Evolutionary conservation across 2,797 vertebrate genomes (phyloP).

Genomic region (Anguilla marmorata): DNA sequence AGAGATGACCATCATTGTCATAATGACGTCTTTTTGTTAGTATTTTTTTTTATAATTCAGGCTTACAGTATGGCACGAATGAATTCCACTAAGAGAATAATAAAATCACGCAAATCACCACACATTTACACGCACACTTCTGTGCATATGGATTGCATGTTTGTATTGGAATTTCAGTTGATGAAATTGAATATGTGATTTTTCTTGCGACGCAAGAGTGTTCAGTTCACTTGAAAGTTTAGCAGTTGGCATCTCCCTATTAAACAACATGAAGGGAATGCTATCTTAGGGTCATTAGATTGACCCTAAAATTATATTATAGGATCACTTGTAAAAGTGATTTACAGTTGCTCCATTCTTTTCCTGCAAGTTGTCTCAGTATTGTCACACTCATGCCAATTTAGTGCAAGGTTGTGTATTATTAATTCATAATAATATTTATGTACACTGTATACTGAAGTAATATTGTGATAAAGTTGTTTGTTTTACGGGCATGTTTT

Average conservation of each 20-base stretch:
- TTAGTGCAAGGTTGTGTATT: not conserved
- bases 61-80: not conserved
- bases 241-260: not conserved
- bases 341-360: not conserved
- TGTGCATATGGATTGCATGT: not conserved
- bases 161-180: not conserved
- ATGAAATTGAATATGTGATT: not conserved
- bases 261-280: not conserved
- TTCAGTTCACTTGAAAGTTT: not conserved
- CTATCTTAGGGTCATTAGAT: not conserved
- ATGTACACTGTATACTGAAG: not conserved
- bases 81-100: not conserved
- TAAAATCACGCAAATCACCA: not conserved
- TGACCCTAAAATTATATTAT: not conserved
- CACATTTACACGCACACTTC: not conserved
- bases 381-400: not conserved
- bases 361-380: not conserved
- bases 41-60: not conserved
- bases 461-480: not conserved
- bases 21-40: not conserved
- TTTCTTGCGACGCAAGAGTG: not conserved
- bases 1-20: not conserved
- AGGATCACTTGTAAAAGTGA: not conserved
- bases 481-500: conserved; percentile 1
- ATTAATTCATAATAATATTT: not conserved